Evolutionary conservation across 2,888 invertebrate genomes (phyloP), one percentile per base, ranked within the genome.

Genomic region (Ichneumon xanthorius): DNA sequence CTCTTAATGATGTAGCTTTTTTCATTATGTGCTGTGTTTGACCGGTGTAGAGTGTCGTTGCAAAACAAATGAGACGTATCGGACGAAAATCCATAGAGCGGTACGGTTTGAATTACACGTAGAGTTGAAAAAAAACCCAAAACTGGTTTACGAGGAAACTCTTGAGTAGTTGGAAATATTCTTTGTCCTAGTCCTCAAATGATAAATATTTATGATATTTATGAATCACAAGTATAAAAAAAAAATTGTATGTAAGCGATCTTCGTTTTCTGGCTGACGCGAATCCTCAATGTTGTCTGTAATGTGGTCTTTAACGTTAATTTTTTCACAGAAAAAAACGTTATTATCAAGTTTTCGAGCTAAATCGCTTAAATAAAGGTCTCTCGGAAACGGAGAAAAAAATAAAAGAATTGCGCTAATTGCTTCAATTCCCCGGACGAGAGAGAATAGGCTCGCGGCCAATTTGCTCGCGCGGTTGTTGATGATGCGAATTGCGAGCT

Each of bases 351-450:
- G 11, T 22, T 58, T 26, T 58, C 26, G 26, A 58, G 26, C 6
- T 11, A 14, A 11, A 26, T 26, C 16, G 19, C 26, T 58, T 3
- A 26, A 7, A 26, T 22, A 19, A 58, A 58, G 1, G 6, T 58
- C 1, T 4, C 26, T 58, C 11, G 5, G 11, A 26, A 58, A 11
- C 14, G 22, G 26, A 58, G 9, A 58, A 58, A n/a, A 50, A 50
- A 61, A 79, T 63, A 79, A 6, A 50, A 73, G 68, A 75, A 79
- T 83, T 70, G 78, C 79, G 73, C 79, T 90, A 91, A 90, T 90
- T 90, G 89, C 89, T 89, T 91, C 88, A 90, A 91, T 90, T 91
- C 78, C 87, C 73, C 19, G 75, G 55, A 26, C 50, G 48, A 76
- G 58, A 58, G 65, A 63, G 71, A 82, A 72, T 77, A 65, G 77